These are phyloP conservation scores for Paedocypris sp. DNA, from an alignment of 2,113 vertebrate genomes.

Conservation along the genomic window DNA sequence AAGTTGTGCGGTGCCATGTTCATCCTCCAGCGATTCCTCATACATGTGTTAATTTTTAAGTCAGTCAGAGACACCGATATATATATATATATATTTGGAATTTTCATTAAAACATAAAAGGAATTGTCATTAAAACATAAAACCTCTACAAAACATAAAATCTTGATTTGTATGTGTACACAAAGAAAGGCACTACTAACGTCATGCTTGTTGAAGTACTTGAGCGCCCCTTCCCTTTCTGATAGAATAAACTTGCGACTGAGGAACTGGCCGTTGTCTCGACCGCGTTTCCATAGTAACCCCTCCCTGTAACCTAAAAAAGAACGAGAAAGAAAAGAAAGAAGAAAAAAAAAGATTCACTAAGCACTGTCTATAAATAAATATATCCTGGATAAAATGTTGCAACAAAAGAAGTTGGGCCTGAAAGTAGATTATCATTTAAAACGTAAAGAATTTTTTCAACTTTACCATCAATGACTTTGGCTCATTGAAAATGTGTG, in stretches of 20 bases:
- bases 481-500: too few species aligned
- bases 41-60: too few species aligned
- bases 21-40: too few species aligned
- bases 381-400: not conserved
- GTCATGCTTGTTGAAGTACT: slow-evolving; percentile 92
- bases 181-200: slow-evolving; percentile 58
- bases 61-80: too few species aligned
- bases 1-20: too few species aligned
- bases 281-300: slow-evolving; percentile 88
- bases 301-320: slow-evolving; percentile 85
- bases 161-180: not conserved
- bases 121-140: too few species aligned
- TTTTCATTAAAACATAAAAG: too few species aligned
- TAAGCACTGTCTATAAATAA: not conserved
- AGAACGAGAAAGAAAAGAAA: not conserved
- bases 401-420: not conserved
- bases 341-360: not conserved
- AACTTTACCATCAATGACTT: too few species aligned
- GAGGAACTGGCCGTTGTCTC: slow-evolving; percentile 89
- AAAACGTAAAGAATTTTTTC: too few species aligned
- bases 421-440: too few species aligned
- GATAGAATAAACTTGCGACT: slow-evolving; percentile 88
- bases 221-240: slow-evolving; percentile 82
- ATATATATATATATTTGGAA: too few species aligned
- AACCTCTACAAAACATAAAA: too few species aligned